Conservation (phyloP, 2,113 vertebrate species). For the Acrocephalus kingi region DNA sequence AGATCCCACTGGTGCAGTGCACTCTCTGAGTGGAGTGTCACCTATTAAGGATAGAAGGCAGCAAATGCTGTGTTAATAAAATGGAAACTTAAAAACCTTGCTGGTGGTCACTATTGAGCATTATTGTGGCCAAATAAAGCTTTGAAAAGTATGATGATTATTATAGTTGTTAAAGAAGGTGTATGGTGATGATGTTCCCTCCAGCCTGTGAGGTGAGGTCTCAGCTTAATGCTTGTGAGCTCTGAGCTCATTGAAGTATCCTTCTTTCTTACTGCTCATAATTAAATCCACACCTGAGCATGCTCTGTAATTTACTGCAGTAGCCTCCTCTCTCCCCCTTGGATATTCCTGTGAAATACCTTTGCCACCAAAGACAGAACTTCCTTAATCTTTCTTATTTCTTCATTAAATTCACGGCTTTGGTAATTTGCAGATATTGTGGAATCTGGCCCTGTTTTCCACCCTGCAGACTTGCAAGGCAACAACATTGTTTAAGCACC, state of each 20-base stretch:
- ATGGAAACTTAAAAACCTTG: not conserved
- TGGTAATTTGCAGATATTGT: slow-evolving; percentile 49
- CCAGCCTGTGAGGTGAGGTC: not conserved
- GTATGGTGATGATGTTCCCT: not conserved
- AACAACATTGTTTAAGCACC: slow-evolving; percentile 54
- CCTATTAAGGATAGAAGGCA: not conserved
- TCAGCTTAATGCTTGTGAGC: not conserved
- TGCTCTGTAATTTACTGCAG: slow-evolving; percentile 38
- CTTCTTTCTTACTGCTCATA: slow-evolving; percentile 9
- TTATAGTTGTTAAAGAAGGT: not conserved
- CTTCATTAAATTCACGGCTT: slow-evolving; percentile 62
- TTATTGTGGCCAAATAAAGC: not conserved
- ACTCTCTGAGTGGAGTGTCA: not conserved
- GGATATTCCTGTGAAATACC: not conserved
- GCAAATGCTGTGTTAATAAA: not conserved
- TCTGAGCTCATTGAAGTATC: not conserved
- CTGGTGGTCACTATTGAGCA: not conserved
- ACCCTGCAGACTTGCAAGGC: slow-evolving; percentile 42
- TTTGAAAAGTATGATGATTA: not conserved
- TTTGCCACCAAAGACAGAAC: slow-evolving; percentile 31
- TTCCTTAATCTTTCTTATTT: slow-evolving; percentile 45
- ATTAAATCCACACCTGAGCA: not conserved
- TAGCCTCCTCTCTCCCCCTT: slow-evolving; percentile 7
- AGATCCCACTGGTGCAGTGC: not conserved
- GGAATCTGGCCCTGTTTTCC: slow-evolving; percentile 44